Base-by-base conservation (phyloP, 2,888 invertebrate genomes). In the Ichneumoninae sp. region DNA sequence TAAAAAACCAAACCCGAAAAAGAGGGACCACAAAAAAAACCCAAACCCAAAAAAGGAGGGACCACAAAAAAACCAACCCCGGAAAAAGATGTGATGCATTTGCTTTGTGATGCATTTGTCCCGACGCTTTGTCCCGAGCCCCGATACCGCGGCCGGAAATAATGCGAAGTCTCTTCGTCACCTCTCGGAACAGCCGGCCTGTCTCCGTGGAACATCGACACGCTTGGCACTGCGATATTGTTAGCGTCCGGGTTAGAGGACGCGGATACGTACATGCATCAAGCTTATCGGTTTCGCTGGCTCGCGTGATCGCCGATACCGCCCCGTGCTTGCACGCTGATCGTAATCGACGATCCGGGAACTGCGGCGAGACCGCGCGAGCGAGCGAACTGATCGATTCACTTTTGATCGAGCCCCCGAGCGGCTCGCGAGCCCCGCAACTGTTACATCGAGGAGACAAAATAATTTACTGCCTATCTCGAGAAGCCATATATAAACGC, bases 261-360 rank as follows among this genome's bases (percentile, higher is more conserved):
- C 47, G 10, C 47, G 33, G 40, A 82, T 54, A 71, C 40, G 30
- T 13, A 26, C 26, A 57, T 57, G 26, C 26, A 57, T 57, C 57
- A 57, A 78, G 72, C 26, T 72, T 82, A 74, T 82, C 72, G 72
- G 72, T 60, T 60, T 60, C 36, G 40, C 57, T 26, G 54, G 30
- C 72, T 78, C 72, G 30, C 62, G 68, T 62, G 72, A 72, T 78
- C 74, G 68, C 26, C 26, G 82, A 82, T 71, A 77, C 66, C 60
- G 26, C 10, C 60, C 8, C 22, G 10, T 30, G 60, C 74, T 16
- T 26, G 44, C 33, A 33, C 71, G 44, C 16, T 22, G 78, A 82
- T 82, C 78, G 78, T 69, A 82, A 82, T 82, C 78, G 26, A 62
- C 78, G 72, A 82, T 82, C 82, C 82, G 78, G 78, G 62, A 74